phyloP scores from a whole-genome alignment of 1,140 invertebrate species.

The Solenopsis fugax region DNA sequence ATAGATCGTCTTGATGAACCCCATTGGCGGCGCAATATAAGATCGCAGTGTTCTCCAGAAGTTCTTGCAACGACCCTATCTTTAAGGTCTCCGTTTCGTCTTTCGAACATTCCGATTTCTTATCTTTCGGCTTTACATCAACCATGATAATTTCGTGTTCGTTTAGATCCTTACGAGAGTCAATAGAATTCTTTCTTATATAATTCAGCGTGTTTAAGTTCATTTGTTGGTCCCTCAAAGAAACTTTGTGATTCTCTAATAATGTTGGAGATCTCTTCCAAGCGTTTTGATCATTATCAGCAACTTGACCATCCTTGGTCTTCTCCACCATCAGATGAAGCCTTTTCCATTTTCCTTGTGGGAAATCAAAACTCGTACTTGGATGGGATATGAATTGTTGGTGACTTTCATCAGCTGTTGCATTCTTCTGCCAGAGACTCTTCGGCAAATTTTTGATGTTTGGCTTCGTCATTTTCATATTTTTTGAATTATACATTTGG shows the following conservation, averaged over 20 bases:
- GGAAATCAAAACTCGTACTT: conserved; percentile 46
- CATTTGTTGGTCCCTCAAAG: conserved; percentile 14
- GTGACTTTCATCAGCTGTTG: not conserved
- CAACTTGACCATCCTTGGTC: conserved; percentile 30
- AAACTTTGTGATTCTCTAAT: conserved; percentile 3
- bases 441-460: not conserved
- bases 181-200: not conserved
- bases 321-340: conserved; percentile 61
- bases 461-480: not conserved
- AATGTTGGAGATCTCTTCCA: not conserved
- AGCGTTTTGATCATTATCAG: not conserved
- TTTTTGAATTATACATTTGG: conserved; percentile 28
- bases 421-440: conserved; percentile 3
- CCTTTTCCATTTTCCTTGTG: conserved; percentile 65
- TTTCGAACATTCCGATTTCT: not conserved
- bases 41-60: conserved; percentile 79
- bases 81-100: conserved; percentile 20
- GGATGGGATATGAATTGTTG: not conserved
- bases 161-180: not conserved
- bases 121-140: conserved; percentile 34
- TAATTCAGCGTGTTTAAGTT: not conserved
- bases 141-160: not conserved
- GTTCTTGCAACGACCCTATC: conserved; percentile 74
- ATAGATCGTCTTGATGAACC: conserved; percentile 79
- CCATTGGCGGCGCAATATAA: conserved; percentile 81